These are phyloP conservation scores for Sphenopsis melanotis DNA, from an alignment of 2,797 vertebrate species.

Conservation along the genomic window DNA sequence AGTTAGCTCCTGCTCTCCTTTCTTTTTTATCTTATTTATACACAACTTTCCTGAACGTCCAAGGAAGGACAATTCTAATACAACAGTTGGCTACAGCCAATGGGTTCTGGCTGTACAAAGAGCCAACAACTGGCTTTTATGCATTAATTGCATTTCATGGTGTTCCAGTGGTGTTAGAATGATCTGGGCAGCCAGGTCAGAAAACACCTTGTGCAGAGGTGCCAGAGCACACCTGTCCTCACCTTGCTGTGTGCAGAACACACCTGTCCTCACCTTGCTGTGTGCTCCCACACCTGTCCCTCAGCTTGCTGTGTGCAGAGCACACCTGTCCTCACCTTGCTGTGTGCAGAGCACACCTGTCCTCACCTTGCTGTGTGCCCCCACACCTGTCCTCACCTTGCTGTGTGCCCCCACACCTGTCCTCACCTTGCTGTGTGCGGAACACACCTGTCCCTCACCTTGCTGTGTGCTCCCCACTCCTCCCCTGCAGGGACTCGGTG, in stretches of 20 bases:
- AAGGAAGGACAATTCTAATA: background rate
- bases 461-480: background rate
- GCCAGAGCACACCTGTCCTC: background rate
- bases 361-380: too few relatives aligned
- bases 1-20: background rate
- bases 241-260: too few relatives aligned
- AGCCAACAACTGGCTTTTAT: rapidly evolving
- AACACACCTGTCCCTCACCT: too few relatives aligned
- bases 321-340: too few relatives aligned
- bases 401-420: too few relatives aligned
- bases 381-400: too few relatives aligned
- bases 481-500: rapidly evolving
- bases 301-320: too few relatives aligned
- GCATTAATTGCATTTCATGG: rapidly evolving
- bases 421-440: too few relatives aligned
- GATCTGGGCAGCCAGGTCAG: background rate
- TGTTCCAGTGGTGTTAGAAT: background rate
- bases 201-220: background rate
- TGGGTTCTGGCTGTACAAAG: background rate
- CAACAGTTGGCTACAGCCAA: rapidly evolving
- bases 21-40: background rate
- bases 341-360: too few relatives aligned
- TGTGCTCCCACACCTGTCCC: too few relatives aligned
- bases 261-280: too few relatives aligned
- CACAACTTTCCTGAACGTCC: background rate